Evolutionary conservation across 2,888 invertebrate species (phyloP).

Genomic region (Phorcus lineatus): DNA sequence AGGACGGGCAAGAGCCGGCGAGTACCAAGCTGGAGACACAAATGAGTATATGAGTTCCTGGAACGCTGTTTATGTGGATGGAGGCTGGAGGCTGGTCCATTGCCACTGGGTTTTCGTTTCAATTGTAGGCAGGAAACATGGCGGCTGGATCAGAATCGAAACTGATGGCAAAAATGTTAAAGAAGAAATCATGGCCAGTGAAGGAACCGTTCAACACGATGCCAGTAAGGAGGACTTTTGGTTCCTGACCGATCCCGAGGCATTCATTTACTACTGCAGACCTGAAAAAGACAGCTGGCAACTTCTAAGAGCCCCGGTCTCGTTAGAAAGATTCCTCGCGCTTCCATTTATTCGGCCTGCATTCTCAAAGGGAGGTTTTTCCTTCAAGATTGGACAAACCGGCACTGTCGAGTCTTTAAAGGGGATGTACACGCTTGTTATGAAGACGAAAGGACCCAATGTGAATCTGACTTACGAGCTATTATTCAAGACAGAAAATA

Average conservation of each 20-base stretch:
- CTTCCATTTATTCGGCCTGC: slow-evolving; percentile 32
- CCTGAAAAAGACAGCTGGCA: slow-evolving; percentile 50
- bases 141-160: slow-evolving; percentile 40
- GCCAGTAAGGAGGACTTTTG: slow-evolving; percentile 39
- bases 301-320: slow-evolving; percentile 29
- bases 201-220: neutral
- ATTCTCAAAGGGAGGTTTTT: slow-evolving; percentile 1
- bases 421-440: neutral
- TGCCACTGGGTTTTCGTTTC: slow-evolving; percentile 50
- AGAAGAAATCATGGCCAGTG: slow-evolving; percentile 23
- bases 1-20: slow-evolving; percentile 47
- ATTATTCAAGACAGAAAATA: neutral
- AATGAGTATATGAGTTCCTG: slow-evolving; percentile 43
- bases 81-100: slow-evolving; percentile 52
- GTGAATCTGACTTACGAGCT: neutral
- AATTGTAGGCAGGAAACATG: slow-evolving; percentile 25
- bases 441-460: neutral
- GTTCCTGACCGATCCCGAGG: slow-evolving; percentile 45
- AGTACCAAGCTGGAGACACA: slow-evolving; percentile 46
- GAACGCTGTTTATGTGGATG: slow-evolving; percentile 49
- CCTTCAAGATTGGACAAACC: neutral
- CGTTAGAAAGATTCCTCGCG: slow-evolving; percentile 25
- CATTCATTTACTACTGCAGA: slow-evolving; percentile 43
- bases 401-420: neutral
- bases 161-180: slow-evolving; percentile 16